These are phyloP conservation scores for Parnassius smintheus DNA, from an alignment of 2,888 invertebrate species.

Conservation along the genomic window DNA sequence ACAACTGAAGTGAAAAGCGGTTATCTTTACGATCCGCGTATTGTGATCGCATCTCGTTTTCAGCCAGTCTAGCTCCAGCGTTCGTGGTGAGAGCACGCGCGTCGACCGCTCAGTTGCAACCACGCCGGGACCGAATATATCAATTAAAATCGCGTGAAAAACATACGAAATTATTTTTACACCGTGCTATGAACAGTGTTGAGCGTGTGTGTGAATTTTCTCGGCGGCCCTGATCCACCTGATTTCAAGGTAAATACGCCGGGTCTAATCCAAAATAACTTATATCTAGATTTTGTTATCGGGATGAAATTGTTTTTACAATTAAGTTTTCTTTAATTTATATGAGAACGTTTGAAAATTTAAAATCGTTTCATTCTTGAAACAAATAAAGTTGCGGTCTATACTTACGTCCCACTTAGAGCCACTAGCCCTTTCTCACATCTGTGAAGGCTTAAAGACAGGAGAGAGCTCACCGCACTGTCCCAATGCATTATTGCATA, in stretches of 20 bases:
- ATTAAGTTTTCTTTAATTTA: not conserved
- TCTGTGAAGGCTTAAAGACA: too few relatives aligned
- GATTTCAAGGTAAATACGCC: conserved; percentile 38
- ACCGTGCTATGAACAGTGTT: conserved; percentile 23
- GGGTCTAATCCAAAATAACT: conserved; percentile 9
- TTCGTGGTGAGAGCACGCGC: conserved; percentile 32
- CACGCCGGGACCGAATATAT: conserved; percentile 31
- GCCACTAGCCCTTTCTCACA: too few relatives aligned
- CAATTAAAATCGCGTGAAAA: conserved; percentile 33
- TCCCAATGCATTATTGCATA: too few relatives aligned
- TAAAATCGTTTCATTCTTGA: not conserved
- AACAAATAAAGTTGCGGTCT: too few relatives aligned
- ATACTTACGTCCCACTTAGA: too few relatives aligned
- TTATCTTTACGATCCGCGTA: conserved; percentile 35
- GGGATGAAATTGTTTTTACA: conserved; percentile 16
- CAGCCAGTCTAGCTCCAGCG: conserved; percentile 35
- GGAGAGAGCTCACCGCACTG: too few relatives aligned
- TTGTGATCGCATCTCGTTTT: conserved; percentile 26
- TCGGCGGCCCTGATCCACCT: conserved; percentile 24
- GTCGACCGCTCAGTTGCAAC: conserved; percentile 20
- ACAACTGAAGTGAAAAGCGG: conserved; percentile 33
- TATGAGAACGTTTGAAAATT: not conserved
- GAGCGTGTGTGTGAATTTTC: conserved; percentile 23
- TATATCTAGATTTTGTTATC: conserved; percentile 18
- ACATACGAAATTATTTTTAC: conserved; percentile 18